Conservation (phyloP, 2,888 invertebrate genomes). For the Acleris literana region DNA sequence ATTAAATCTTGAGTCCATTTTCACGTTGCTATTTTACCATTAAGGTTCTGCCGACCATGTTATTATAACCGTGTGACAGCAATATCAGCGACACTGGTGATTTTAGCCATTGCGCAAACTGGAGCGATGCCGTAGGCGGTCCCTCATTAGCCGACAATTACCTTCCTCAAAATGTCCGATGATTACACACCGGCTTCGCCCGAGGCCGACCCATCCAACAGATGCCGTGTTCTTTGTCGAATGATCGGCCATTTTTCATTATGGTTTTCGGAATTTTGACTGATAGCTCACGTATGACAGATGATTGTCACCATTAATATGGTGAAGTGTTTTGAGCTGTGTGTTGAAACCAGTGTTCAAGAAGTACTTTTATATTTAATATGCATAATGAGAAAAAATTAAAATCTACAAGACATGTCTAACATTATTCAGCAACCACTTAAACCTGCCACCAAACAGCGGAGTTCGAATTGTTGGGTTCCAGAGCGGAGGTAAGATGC, state of each 20-base stretch:
- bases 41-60: background rate
- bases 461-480: too few relatives aligned
- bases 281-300: slow-evolving; percentile 40
- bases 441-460: too few relatives aligned
- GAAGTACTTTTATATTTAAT: too few relatives aligned
- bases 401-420: too few relatives aligned
- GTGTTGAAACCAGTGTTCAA: too few relatives aligned
- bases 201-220: slow-evolving; percentile 63
- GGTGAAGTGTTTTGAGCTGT: background rate
- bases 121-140: slow-evolving; percentile 71
- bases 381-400: too few relatives aligned
- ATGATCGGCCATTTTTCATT: slow-evolving; percentile 52
- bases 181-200: slow-evolving; percentile 70
- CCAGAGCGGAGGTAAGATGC: too few relatives aligned
- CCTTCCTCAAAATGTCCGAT: slow-evolving; percentile 74
- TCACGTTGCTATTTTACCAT: slow-evolving; percentile 26
- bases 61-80: slow-evolving; percentile 36
- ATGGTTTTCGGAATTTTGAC: slow-evolving; percentile 57
- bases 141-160: slow-evolving; percentile 77
- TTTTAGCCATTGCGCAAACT: slow-evolving; percentile 72
- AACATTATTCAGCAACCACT: too few relatives aligned
- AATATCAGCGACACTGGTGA: slow-evolving; percentile 66
- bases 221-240: slow-evolving; percentile 71
- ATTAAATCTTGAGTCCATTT: slow-evolving; percentile 1
- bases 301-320: slow-evolving; percentile 7